phyloP scores from a whole-genome alignment of 2,888 invertebrate species.

The Phrixothrix hirtus region DNA sequence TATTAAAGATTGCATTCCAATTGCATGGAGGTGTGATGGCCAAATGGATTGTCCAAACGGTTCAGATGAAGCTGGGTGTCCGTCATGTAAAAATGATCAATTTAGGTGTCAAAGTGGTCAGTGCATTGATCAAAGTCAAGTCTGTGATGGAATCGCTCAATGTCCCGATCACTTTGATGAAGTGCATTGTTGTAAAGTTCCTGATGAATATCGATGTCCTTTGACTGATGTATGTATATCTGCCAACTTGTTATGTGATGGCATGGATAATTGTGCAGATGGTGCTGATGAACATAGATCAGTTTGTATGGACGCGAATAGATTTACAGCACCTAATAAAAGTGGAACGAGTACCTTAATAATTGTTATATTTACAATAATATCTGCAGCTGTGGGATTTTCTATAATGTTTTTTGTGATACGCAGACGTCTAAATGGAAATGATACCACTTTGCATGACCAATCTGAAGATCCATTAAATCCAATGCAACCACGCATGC shows the following conservation, averaged over 20 bases:
- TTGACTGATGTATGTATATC: conserved; percentile 74
- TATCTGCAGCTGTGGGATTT: conserved; percentile 61
- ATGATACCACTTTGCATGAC: conserved; percentile 57
- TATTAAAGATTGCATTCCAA: conserved; percentile 70
- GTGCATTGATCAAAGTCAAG: conserved; percentile 45
- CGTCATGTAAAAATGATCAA: conserved; percentile 70
- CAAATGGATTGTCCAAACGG: conserved; percentile 82
- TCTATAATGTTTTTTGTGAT: conserved; percentile 41
- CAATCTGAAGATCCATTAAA: conserved; percentile 70
- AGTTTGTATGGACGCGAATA: conserved; percentile 61
- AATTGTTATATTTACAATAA: conserved; percentile 62
- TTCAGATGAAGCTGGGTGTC: conserved; percentile 77
- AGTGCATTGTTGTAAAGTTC: conserved; percentile 66
- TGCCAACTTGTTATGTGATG: conserved; percentile 71
- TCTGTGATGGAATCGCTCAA: conserved; percentile 55
- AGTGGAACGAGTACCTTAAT: conserved; percentile 39
- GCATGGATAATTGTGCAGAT: conserved; percentile 77
- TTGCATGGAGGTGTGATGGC: conserved; percentile 77
- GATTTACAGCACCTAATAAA: conserved; percentile 50
- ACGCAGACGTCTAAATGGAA: conserved; percentile 37
- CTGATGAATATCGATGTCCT: conserved; percentile 71
- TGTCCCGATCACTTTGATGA: conserved; percentile 74
- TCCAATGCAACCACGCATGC: conserved; percentile 55
- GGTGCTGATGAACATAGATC: conserved; percentile 76
- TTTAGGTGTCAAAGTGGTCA: conserved; percentile 63